A percentile compares a stretch with the other conserved stretches of the same genome.
Evolutionary conservation across 2,113 vertebrate species (phyloP).

Genomic region (Poeciliopsis occidentalis): DNA sequence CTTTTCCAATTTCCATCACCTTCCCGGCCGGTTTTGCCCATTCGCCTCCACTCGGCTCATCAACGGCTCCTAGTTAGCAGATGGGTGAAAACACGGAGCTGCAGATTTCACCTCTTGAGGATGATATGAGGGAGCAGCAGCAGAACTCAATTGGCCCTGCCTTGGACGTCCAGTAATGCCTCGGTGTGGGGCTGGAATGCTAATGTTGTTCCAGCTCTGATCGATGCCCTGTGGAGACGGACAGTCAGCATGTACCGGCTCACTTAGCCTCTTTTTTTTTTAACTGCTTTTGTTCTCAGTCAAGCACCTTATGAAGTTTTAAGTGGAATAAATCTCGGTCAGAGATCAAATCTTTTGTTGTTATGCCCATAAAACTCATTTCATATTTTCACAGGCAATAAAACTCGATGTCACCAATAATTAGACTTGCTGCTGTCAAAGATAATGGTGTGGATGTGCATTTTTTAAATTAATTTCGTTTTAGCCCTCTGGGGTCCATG

Average conservation of each 20-base stretch:
- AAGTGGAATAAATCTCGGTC: not conserved
- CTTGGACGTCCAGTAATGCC: constrained; percentile 32
- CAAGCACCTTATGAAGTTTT: not conserved
- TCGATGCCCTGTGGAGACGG: constrained; percentile 34
- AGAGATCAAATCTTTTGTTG: not conserved
- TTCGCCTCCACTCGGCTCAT: constrained; percentile 29
- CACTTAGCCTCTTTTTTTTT: not conserved
- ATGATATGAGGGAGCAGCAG: constrained; percentile 44
- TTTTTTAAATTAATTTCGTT: too few relatives aligned
- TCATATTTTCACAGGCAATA: too few relatives aligned
- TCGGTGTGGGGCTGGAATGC: constrained; percentile 44
- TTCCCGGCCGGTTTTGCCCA: constrained; percentile 11
- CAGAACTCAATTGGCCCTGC: constrained; percentile 53
- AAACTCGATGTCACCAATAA: too few relatives aligned
- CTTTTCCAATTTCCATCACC: constrained; percentile 47
- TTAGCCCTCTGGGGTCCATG: too few relatives aligned
- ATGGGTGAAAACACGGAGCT: constrained; percentile 18
- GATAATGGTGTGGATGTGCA: too few relatives aligned
- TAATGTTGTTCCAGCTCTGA: constrained; percentile 52
- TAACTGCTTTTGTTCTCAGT: not conserved
- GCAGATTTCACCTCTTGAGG: constrained; percentile 38
- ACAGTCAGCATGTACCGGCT: not conserved
- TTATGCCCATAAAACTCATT: not conserved
- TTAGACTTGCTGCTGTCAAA: too few relatives aligned
- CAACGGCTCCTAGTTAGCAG: constrained; percentile 17